These are phyloP conservation scores for Diaphora mendica DNA, from an alignment of 2,888 invertebrate genomes.

Conservation along the genomic window DNA sequence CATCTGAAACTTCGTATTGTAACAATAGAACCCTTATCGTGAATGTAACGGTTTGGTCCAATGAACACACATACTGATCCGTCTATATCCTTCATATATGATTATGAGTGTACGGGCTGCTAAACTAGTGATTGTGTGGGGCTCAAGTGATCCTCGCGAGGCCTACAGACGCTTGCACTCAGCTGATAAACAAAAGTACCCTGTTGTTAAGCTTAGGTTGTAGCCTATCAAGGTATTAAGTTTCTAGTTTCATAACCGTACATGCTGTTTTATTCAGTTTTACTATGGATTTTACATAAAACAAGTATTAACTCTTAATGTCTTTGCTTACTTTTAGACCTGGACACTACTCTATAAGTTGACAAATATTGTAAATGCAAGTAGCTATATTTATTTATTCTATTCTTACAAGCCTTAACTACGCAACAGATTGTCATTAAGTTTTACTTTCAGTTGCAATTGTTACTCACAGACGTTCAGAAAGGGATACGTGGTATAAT, in stretches of 20 bases:
- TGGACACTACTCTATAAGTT: not conserved
- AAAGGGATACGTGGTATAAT: no score
- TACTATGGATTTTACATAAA: not conserved
- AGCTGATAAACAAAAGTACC: constrained; percentile 43
- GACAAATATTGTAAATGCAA: no score
- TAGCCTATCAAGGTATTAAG: constrained; percentile 24
- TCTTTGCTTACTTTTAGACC: not conserved
- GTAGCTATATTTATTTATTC: no score
- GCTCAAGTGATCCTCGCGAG: constrained; percentile 27
- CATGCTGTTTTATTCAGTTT: not conserved
- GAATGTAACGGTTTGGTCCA: constrained; percentile 22
- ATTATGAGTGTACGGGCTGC: constrained; percentile 29
- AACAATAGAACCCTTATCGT: constrained; percentile 33
- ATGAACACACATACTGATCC: constrained; percentile 37
- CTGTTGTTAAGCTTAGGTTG: constrained; percentile 32
- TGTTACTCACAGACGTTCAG: no score
- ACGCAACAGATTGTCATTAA: no score
- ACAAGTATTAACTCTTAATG: not conserved
- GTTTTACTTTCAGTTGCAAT: no score
- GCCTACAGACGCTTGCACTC: constrained; percentile 23
- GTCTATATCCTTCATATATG: constrained; percentile 37
- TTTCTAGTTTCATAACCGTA: constrained; percentile 2
- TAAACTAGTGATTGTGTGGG: constrained; percentile 42
- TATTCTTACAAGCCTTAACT: no score
- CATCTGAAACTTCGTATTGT: constrained; percentile 24